Evolutionary conservation across 2,797 vertebrate genomes (phyloP), one percentile per base, ranked within the genome.

Genomic region (Labroides dimidiatus): DNA sequence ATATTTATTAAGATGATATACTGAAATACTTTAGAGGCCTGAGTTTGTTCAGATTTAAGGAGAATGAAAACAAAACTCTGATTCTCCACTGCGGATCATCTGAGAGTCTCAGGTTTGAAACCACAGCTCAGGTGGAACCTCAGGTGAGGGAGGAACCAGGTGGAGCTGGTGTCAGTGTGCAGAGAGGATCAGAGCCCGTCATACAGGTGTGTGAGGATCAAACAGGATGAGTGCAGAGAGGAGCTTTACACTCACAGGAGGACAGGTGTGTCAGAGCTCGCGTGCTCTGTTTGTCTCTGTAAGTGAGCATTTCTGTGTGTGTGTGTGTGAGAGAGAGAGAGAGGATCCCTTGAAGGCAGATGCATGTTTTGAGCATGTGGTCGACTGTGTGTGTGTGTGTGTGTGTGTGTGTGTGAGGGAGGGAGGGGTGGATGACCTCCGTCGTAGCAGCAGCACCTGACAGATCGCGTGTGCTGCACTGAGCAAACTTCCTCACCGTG

Each of bases 391-490:
- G 15, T 73, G 41, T 72, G 43, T 77, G 39, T 62, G 20, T 65
- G 39, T 33, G 30, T 33, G 30, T 33, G 30, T 33, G 13, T 33
- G 19, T 37, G 49, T 39, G 10, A 27, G 24, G 19, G 39, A 10
- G 27, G 14, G 2, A 14, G 53, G 82, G 75, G 82, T 79, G 80
- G 80, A 79, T 71, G 81, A 84, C 87, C 81, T 78, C 72, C 67
- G 44, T 85, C 78, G 66, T 72, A 73, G 82, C 85, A 85, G 80
- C 80, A 83, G 84, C 87, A 87, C 89, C 90, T 89, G 89, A 90
- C 88, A 80, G 81, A 84, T 90, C 58, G 90, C 88, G 89, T 90
- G 91, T 87, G 77, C 77, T 74, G 75, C 67, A 59, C 66, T 55
- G 85, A 87, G 78, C 83, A 72, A 69, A 77, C 81, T 75, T 71